Evolutionary conservation across 2,888 invertebrate species (phyloP).

Genomic region (Nephrotoma flavescens): DNA sequence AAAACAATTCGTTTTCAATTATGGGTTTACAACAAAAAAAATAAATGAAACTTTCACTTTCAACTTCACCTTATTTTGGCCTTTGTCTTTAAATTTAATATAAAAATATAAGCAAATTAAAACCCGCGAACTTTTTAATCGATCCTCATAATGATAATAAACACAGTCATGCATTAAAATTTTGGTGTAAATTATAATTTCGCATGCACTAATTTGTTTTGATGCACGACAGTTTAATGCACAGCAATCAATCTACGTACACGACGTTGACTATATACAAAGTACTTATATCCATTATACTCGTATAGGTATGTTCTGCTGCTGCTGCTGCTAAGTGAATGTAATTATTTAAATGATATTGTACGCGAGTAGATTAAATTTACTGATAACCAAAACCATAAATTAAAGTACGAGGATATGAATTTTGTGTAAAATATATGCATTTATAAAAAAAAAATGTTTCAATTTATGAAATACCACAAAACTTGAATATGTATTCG

Average conservation of each 20-base stretch:
- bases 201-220: background rate
- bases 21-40: too few relatives aligned
- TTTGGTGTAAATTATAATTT: background rate
- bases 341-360: background rate
- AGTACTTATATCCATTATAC: too few relatives aligned
- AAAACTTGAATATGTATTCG: background rate
- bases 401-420: background rate
- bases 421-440: background rate
- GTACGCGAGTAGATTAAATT: background rate
- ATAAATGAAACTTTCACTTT: too few relatives aligned
- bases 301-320: too few relatives aligned
- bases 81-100: too few relatives aligned
- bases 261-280: background rate
- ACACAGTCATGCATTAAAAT: background rate
- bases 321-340: background rate
- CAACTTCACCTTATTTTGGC: too few relatives aligned
- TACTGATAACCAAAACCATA: background rate
- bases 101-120: background rate
- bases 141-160: background rate
- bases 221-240: background rate
- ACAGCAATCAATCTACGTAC: background rate
- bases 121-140: background rate
- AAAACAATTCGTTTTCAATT: too few relatives aligned
- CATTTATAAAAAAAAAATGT: background rate
- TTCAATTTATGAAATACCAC: background rate